Evolutionary conservation across 2,113 vertebrate genomes (phyloP), one percentile per base, ranked within the genome.

Genomic region (Alligator mississippiensis): DNA sequence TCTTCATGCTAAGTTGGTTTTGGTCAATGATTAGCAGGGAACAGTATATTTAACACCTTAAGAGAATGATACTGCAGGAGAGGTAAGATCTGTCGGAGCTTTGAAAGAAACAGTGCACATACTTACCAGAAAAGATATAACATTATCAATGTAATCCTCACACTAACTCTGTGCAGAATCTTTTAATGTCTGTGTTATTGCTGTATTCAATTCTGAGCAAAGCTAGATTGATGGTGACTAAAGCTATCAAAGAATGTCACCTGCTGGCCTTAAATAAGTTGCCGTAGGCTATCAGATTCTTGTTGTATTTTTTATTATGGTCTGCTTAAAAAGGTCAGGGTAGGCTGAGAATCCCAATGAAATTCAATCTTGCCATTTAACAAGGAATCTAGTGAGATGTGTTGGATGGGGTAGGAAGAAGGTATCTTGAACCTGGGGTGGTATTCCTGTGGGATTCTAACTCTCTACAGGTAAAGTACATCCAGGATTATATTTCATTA

Each of bases 291-390:
- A 95, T 96, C 96, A 91, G 82, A 90, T 97, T 97, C 88, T 93
- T 93, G 85, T 93, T 91, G 76, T 96, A 94, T 55, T 96, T 97
- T 97, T 96, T 96, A 95, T 96, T 94, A 90, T 76, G 66, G 63
- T 94, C 96, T 96, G 85, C 90, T 97, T 96, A 4, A 96, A 96
- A 96, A 93, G 87, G 96, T 96, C 96, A 97, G 92, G 89, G 92
- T 93, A 96, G 95, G 93, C 89, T 92, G 95, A 88, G 95, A 96
- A 96, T 97, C 94, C 88, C 66, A 95, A 83, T 97, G 97, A 97
- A 97, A 97, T 96, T 96, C 89, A 94, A 97, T 97, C 95, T 95
- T 58, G 80, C 89, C 87, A 89, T 96, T 97, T 97, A 97, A 97
- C 96, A 97, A 97, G 90, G 78, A 94, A 94, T 90, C 94, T 95